A percentile compares a stretch with the other conserved stretches of the same genome.
Evolutionary conservation across 2,888 invertebrate genomes (phyloP).

Genomic region (Cephus pygmeus): DNA sequence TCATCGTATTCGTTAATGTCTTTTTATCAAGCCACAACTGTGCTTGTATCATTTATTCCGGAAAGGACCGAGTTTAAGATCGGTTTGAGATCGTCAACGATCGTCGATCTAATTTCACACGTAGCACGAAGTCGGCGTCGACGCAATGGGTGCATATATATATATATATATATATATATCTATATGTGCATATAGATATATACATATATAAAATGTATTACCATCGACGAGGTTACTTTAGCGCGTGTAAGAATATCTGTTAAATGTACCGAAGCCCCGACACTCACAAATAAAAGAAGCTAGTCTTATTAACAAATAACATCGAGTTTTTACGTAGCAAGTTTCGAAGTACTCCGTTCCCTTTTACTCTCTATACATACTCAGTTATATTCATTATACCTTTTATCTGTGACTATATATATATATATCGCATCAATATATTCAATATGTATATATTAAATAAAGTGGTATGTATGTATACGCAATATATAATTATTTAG

Average conservation of each 20-base stretch:
- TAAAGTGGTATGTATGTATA: conserved; percentile 51
- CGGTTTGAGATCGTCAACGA: background rate
- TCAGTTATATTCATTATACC: conserved; percentile 23
- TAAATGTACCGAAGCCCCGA: background rate
- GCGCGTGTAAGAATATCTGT: background rate
- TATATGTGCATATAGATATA: background rate
- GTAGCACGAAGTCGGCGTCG: background rate
- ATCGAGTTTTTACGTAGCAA: conserved; percentile 31
- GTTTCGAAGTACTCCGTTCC: conserved; percentile 12
- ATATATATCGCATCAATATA: conserved; percentile 31
- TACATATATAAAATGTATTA: background rate
- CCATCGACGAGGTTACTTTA: background rate
- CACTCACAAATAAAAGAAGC: conserved; percentile 25
- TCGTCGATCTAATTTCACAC: background rate
- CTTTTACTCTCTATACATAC: conserved; percentile 22
- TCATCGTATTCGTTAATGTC: background rate
- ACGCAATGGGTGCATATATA: background rate
- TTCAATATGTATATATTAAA: conserved; percentile 45
- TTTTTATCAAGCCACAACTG: background rate
- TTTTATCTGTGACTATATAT: conserved; percentile 34
- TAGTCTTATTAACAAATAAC: conserved; percentile 35
- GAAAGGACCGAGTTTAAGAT: background rate
- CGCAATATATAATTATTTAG: conserved; percentile 50
- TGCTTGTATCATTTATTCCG: background rate
- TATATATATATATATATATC: no score